phyloP scores from a whole-genome alignment of 2,888 invertebrate genomes.

The Cerastis rubricosa region DNA sequence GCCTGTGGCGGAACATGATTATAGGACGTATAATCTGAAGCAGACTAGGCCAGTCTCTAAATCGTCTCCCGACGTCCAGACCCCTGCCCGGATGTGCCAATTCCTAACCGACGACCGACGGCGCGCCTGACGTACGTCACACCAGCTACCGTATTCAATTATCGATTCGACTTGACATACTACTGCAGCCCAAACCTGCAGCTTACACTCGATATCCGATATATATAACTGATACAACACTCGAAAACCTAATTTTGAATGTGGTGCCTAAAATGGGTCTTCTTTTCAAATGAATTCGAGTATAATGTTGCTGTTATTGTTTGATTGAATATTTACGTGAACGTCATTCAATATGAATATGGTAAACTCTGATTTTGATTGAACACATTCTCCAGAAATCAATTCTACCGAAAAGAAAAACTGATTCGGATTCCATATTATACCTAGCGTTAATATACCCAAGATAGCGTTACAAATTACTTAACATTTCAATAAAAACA shows the following conservation, averaged over 20 bases:
- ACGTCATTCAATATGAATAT: conserved; percentile 1
- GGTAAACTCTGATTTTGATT: background rate
- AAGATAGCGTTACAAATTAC: conserved; percentile 6
- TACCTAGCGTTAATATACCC: too few species aligned
- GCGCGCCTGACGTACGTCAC: conserved; percentile 73
- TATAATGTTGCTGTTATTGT: background rate
- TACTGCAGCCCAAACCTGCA: conserved; percentile 63
- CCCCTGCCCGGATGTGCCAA: conserved; percentile 83
- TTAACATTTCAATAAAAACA: conserved; percentile 13
- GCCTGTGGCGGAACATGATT: conserved; percentile 11
- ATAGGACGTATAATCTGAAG: conserved; percentile 39
- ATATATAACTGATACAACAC: conserved; percentile 20
- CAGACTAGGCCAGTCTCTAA: conserved; percentile 60
- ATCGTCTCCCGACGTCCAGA: conserved; percentile 70
- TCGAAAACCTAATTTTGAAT: conserved; percentile 24
- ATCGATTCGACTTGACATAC: conserved; percentile 75
- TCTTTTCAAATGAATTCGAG: background rate
- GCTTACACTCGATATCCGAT: conserved; percentile 50
- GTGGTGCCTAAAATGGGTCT: background rate
- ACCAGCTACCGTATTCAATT: conserved; percentile 79
- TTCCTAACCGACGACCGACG: conserved; percentile 73
- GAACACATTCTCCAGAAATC: background rate
- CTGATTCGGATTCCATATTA: conserved; percentile 7
- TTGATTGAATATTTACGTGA: background rate
- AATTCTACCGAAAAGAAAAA: background rate